Conservation (phyloP, 2,113 vertebrate genomes). For the Trematomus loennbergii region DNA sequence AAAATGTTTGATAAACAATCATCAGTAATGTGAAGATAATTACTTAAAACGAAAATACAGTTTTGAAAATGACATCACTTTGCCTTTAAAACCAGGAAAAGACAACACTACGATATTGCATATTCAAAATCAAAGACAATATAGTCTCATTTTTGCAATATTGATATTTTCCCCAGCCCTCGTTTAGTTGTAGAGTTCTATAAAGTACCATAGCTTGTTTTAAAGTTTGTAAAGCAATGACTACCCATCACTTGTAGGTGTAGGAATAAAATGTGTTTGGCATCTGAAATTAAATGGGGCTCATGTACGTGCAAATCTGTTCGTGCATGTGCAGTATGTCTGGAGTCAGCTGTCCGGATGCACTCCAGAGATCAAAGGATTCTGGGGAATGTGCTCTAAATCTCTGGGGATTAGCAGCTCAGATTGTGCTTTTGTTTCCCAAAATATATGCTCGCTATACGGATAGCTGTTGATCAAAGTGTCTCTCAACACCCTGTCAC, state of each 20-base stretch:
- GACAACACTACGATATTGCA: no score
- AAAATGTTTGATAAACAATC: no score
- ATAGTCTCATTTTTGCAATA: no score
- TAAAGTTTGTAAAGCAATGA: neutral
- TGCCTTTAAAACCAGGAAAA: no score
- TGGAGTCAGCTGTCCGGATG: slow-evolving; percentile 78
- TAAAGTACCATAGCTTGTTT: neutral
- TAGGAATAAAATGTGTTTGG: slow-evolving; percentile 21
- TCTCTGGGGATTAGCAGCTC: slow-evolving; percentile 81
- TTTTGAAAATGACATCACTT: no score
- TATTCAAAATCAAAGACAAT: no score
- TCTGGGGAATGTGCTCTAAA: slow-evolving; percentile 79
- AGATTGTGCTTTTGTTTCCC: slow-evolving; percentile 81
- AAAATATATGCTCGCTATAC: slow-evolving; percentile 72
- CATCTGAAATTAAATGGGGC: slow-evolving; percentile 46
- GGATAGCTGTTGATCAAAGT: slow-evolving; percentile 74
- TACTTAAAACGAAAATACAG: no score
- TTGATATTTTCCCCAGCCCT: no score
- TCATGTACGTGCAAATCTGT: slow-evolving; percentile 41
- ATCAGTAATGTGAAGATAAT: no score
- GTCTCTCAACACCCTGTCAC: slow-evolving; percentile 40
- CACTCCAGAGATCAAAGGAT: slow-evolving; percentile 84
- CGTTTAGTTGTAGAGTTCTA: neutral
- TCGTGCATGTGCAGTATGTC: slow-evolving; percentile 55
- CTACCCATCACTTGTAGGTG: slow-evolving; percentile 1